phyloP scores from a whole-genome alignment of 2,888 invertebrate species.

The Matsumyia berberina region DNA sequence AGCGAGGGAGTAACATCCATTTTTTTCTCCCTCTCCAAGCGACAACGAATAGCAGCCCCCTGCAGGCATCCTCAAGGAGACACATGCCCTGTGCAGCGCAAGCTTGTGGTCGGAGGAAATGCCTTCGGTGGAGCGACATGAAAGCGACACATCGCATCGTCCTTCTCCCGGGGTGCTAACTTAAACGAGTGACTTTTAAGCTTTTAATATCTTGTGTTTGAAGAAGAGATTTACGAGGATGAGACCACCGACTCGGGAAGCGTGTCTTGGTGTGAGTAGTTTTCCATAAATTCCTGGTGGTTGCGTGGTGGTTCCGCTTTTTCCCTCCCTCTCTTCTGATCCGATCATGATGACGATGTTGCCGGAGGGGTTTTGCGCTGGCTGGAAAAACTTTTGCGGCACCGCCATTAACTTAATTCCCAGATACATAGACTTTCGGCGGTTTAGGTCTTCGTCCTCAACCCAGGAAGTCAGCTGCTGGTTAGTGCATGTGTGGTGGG shows the following conservation, averaged over 20 bases:
- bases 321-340: not conserved
- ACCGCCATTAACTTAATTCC: slow-evolving; percentile 63
- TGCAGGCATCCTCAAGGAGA: slow-evolving; percentile 43
- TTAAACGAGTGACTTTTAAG: slow-evolving; percentile 74
- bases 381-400: slow-evolving; percentile 53
- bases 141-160: slow-evolving; percentile 40
- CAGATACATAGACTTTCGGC: slow-evolving; percentile 48
- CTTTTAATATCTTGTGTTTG: slow-evolving; percentile 73
- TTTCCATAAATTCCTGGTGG: slow-evolving; percentile 59
- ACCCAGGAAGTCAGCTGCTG: slow-evolving; percentile 4
- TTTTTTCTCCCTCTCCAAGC: slow-evolving; percentile 22
- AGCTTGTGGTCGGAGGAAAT: slow-evolving; percentile 67
- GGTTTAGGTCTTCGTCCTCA: slow-evolving; percentile 39
- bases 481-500: slow-evolving; percentile 10
- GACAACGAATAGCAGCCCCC: slow-evolving; percentile 32
- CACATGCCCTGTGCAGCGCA: slow-evolving; percentile 51
- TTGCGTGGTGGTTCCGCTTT: slow-evolving; percentile 3
- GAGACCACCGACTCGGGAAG: slow-evolving; percentile 50
- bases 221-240: slow-evolving; percentile 73
- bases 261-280: slow-evolving; percentile 41
- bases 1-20: slow-evolving; percentile 62
- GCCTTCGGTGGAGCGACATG: slow-evolving; percentile 39
- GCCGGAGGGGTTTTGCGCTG: not conserved
- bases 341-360: slow-evolving; percentile 26
- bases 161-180: slow-evolving; percentile 31